Evolutionary conservation across 2,888 invertebrate genomes (phyloP).

Genomic region (Melolontha melolontha): DNA sequence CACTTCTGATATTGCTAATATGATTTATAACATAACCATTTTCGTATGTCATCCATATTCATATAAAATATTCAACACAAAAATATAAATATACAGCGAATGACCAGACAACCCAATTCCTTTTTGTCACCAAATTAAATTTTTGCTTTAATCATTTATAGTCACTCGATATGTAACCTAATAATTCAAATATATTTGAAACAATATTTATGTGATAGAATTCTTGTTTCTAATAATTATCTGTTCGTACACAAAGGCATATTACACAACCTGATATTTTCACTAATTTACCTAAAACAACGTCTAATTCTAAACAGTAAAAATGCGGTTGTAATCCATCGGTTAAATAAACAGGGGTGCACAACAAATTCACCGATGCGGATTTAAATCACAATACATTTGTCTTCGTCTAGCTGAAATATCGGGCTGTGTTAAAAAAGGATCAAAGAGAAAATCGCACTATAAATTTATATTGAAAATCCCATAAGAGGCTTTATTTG

Average conservation of each 20-base stretch:
- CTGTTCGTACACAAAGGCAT: neutral
- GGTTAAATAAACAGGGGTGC: constrained; percentile 39
- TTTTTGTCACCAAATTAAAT: no score
- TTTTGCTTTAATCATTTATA: no score
- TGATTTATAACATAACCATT: no score
- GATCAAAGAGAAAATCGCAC: constrained; percentile 21
- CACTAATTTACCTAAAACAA: neutral
- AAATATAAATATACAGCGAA: no score
- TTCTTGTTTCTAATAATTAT: no score
- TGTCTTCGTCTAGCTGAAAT: constrained; percentile 15
- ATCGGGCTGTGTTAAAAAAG: constrained; percentile 14
- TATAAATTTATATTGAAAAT: constrained; percentile 38
- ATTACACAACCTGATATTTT: neutral
- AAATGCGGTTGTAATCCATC: constrained; percentile 41
- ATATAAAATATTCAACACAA: no score
- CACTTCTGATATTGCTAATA: no score
- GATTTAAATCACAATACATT: constrained; percentile 9
- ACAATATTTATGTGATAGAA: no score
- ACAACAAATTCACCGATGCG: constrained; percentile 26
- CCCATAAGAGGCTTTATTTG: constrained; percentile 38
- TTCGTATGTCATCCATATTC: no score
- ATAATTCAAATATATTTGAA: no score
- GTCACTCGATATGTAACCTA: no score
- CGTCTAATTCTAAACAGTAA: constrained; percentile 12
- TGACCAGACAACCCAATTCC: no score